A percentile compares a stretch with the other conserved stretches of the same genome.
phyloP scores from a whole-genome alignment of 2,888 invertebrate species.

The Fragum whitleyi region DNA sequence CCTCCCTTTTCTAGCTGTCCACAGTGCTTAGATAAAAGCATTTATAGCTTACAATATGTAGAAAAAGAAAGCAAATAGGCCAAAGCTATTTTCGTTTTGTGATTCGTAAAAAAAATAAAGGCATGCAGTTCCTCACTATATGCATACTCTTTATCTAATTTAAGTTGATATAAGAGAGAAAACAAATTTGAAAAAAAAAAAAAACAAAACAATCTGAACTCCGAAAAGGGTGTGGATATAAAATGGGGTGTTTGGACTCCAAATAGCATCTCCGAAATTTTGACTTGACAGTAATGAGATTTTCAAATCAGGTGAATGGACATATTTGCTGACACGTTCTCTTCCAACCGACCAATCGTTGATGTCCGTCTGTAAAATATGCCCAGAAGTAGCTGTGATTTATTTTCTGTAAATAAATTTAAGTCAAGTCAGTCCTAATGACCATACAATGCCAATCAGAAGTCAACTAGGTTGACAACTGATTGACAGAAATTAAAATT shows the following conservation, averaged over 20 bases:
- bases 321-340: conserved; percentile 17
- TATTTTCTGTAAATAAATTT: conserved; percentile 19
- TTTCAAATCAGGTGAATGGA: conserved; percentile 12
- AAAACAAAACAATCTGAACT: too few relatives aligned
- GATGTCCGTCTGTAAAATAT: conserved; percentile 4
- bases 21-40: too few relatives aligned
- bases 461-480: background rate
- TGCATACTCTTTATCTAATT: too few relatives aligned
- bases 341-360: background rate
- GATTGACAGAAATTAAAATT: background rate
- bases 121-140: too few relatives aligned
- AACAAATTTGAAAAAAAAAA: too few relatives aligned
- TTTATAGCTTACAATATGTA: too few relatives aligned
- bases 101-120: too few relatives aligned
- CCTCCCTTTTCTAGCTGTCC: too few relatives aligned
- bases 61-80: too few relatives aligned
- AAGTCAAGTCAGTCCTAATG: conserved; percentile 9
- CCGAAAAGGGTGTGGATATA: background rate
- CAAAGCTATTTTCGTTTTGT: too few relatives aligned
- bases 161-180: too few relatives aligned
- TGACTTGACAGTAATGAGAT: conserved; percentile 15
- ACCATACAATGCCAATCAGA: background rate
- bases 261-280: background rate
- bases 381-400: background rate
- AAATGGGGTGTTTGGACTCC: conserved; percentile 10